A percentile compares a stretch with the other conserved stretches of the same genome.
These are phyloP conservation scores for Eupithecia vulgata DNA, from an alignment of 2,888 invertebrate genomes.

Conservation along the genomic window DNA sequence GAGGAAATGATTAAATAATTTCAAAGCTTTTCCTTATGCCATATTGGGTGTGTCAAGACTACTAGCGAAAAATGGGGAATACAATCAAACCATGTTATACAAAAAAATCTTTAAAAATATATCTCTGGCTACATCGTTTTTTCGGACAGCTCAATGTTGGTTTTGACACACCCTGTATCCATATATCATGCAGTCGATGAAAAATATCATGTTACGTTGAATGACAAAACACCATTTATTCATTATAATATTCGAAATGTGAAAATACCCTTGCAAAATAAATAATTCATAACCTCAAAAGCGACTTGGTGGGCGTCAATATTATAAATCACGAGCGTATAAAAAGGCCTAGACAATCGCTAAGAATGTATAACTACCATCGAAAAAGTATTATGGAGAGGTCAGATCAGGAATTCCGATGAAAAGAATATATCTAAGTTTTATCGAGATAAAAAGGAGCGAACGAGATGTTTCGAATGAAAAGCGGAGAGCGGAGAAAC, in stretches of 20 bases:
- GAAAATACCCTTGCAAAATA: constrained; percentile 36
- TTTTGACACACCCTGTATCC: too few species aligned
- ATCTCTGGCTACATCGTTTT: too few species aligned
- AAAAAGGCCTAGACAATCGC: constrained; percentile 51
- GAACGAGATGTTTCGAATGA: constrained; percentile 24
- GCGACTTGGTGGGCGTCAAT: constrained; percentile 41
- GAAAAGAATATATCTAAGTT: constrained; percentile 66
- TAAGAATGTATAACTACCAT: constrained; percentile 45
- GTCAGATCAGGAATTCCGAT: constrained; percentile 63
- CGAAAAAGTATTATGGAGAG: constrained; percentile 49
- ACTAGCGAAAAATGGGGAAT: too few species aligned
- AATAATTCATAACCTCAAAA: constrained; percentile 46
- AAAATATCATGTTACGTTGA: not conserved
- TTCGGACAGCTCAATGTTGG: too few species aligned
- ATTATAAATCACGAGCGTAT: constrained; percentile 48
- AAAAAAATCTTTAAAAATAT: too few species aligned
- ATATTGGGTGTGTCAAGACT: too few species aligned
- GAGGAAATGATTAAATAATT: not conserved
- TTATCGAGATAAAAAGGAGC: constrained; percentile 60
- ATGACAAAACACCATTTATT: not conserved
- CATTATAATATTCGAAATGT: constrained; percentile 32
- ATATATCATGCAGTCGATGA: not conserved
- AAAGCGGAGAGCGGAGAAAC: constrained; percentile 34
- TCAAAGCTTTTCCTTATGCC: not conserved
- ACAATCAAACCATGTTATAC: too few species aligned